phyloP scores from a whole-genome alignment of 2,888 invertebrate genomes.

The Elgonia sp. region DNA sequence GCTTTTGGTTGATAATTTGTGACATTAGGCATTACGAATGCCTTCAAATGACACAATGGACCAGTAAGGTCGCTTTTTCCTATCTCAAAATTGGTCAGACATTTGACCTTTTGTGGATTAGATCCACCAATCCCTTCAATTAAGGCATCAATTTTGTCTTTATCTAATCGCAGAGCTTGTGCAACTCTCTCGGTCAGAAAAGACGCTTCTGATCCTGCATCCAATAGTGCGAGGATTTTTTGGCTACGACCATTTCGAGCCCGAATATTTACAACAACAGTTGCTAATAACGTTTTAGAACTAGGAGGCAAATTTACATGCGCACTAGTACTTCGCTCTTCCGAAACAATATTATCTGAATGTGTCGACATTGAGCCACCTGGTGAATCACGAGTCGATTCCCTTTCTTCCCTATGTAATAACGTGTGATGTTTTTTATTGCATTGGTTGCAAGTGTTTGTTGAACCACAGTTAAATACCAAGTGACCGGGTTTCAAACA shows the following conservation, averaged over 20 bases:
- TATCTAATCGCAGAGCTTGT: background rate
- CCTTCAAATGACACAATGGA: no score
- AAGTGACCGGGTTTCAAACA: background rate
- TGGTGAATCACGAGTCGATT: no score
- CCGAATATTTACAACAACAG: background rate
- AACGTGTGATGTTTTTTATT: slow-evolving; percentile 2
- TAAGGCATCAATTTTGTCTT: background rate
- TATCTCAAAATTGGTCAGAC: no score
- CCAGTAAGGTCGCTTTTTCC: no score
- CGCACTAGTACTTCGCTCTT: background rate
- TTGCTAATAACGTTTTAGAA: background rate
- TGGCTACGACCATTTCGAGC: background rate
- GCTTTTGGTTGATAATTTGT: no score
- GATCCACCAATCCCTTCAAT: no score
- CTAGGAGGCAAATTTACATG: background rate
- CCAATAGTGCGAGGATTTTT: background rate
- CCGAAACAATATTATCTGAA: background rate
- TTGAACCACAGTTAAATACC: background rate
- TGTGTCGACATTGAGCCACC: no score
- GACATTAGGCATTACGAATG: no score
- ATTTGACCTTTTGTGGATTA: no score
- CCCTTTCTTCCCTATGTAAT: background rate
- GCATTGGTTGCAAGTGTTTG: background rate
- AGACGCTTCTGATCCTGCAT: background rate
- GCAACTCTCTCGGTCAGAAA: background rate